A percentile compares a stretch with the other conserved stretches of the same genome.
Conservation (phyloP, 1,140 invertebrate genomes). For the Neodiprion virginianus region DNA sequence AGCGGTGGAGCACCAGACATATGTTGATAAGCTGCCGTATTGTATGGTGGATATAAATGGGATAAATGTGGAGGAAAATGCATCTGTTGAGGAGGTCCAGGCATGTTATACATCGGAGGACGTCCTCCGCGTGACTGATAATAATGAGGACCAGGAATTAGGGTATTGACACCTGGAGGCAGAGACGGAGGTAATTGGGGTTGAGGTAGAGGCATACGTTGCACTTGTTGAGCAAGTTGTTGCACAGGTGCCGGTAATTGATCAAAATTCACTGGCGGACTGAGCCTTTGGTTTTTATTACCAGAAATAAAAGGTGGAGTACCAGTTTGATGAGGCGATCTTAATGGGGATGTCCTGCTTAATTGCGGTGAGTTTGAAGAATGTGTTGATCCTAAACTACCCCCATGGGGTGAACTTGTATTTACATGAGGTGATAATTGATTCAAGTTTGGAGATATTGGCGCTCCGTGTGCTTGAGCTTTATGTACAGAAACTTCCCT, state of each 20-base stretch:
- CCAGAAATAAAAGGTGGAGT: slow-evolving; percentile 34
- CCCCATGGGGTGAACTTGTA: slow-evolving; percentile 28
- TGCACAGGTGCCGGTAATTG: slow-evolving; percentile 61
- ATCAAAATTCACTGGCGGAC: slow-evolving; percentile 55
- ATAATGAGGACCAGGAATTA: slow-evolving; percentile 52
- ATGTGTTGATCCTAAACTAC: slow-evolving; percentile 23
- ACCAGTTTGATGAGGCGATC: slow-evolving; percentile 48
- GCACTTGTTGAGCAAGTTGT: slow-evolving; percentile 62
- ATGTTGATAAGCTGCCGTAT: slow-evolving; percentile 44
- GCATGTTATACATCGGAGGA: slow-evolving; percentile 52
- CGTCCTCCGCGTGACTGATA: slow-evolving; percentile 49
- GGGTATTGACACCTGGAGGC: slow-evolving; percentile 51
- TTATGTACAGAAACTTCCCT: slow-evolving; percentile 56
- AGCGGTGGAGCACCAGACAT: slow-evolving; percentile 56
- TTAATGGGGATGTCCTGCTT: slow-evolving; percentile 41
- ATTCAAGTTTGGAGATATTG: slow-evolving; percentile 48
- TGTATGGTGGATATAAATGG: slow-evolving; percentile 49
- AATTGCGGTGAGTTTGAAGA: slow-evolving; percentile 40
- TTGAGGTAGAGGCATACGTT: slow-evolving; percentile 59
- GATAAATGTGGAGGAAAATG: slow-evolving; percentile 49
- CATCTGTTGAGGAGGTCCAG: slow-evolving; percentile 49
- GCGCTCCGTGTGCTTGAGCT: slow-evolving; percentile 49
- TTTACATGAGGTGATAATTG: slow-evolving; percentile 40
- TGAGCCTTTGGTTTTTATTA: slow-evolving; percentile 36
- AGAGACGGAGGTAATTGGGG: slow-evolving; percentile 47